Base-by-base conservation (phyloP, 2,113 vertebrate genomes). In the Crotalus tigris region DNA sequence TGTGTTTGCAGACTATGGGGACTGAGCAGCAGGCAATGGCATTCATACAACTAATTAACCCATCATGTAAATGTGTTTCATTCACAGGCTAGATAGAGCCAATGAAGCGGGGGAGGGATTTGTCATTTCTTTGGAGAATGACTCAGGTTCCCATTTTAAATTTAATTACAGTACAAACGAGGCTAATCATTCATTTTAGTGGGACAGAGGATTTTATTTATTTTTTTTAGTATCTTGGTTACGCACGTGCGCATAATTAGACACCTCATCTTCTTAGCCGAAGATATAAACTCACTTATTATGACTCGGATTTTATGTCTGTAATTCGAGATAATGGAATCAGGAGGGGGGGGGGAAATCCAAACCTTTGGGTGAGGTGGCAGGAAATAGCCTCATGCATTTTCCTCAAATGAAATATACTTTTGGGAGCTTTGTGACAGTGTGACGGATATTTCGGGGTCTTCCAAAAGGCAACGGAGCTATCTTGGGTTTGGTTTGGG, bases 101-200 rank as follows among this genome's bases (percentile, higher is more conserved):
- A 97, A 97, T 96, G 96, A 95, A 51, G 49, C 94, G 93, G 85
- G 94, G 90, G 94, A 91, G 95, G 97, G 92, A 94, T 93, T 61
- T 97, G 94, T 97, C 97, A 97, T 96, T 96, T 98, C 97, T 97
- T 98, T 97, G 96, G 96, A 97, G 97, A 97, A 96, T 51, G 92
- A 97, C 96, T 96, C 96, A 95, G 95, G 94, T 97, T 97, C 95
- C 96, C 95, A 97, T 97, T 88, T 98, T 97, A 97, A 94, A 96
- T 94, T 97, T 98, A 98, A 98, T 98, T 97, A 97, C 95, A 97
- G 97, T 96, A 97, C 97, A 98, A 98, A 98, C 96, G 97, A 97
- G 96, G 97, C 97, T 97, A 98, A 96, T 98, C 97, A 97, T 94
- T 81, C 94, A 97, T 97, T 97, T 97, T 96, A 95, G 94, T 94